Evolutionary conservation across 1,140 invertebrate genomes (phyloP).

Genomic region (Pseudomyrmex cubaensis): DNA sequence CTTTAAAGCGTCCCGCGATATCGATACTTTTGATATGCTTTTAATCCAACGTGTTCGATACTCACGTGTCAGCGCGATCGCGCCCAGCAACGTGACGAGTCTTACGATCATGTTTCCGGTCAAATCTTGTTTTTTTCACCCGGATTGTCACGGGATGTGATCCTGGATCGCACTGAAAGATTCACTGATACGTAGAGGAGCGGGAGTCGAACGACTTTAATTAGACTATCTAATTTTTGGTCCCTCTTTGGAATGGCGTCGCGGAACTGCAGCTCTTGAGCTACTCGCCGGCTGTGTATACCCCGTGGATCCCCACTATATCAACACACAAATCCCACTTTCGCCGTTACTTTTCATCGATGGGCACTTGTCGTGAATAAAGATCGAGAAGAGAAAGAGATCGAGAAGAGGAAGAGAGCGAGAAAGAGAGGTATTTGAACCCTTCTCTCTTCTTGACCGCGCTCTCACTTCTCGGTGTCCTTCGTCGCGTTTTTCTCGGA

Average conservation of each 20-base stretch:
- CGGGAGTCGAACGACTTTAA: background rate
- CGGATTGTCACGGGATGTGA: background rate
- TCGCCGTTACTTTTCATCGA: slow-evolving; percentile 77
- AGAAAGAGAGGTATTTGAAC: slow-evolving; percentile 67
- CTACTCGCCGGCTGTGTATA: slow-evolving; percentile 78
- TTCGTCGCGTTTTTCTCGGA: slow-evolving; percentile 44
- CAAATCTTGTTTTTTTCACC: background rate
- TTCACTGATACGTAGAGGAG: slow-evolving; percentile 52
- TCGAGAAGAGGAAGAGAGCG: slow-evolving; percentile 67
- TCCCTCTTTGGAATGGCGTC: slow-evolving; percentile 76
- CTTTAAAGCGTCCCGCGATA: too few relatives aligned
- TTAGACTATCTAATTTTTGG: slow-evolving; percentile 64
- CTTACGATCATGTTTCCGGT: slow-evolving; percentile 72
- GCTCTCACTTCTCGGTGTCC: slow-evolving; percentile 64
- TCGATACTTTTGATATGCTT: background rate
- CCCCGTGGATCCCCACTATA: slow-evolving; percentile 79
- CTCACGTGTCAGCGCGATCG: slow-evolving; percentile 77
- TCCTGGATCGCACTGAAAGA: background rate
- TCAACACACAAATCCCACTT: slow-evolving; percentile 78
- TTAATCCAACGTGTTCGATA: slow-evolving; percentile 48
- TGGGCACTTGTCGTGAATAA: slow-evolving; percentile 70
- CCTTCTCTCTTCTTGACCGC: slow-evolving; percentile 60
- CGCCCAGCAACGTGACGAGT: slow-evolving; percentile 72
- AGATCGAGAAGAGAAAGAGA: slow-evolving; percentile 67
- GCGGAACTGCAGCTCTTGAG: slow-evolving; percentile 77